Base-by-base conservation (phyloP, 2,113 vertebrate species). In the Rhinolophus sinicus region DNA sequence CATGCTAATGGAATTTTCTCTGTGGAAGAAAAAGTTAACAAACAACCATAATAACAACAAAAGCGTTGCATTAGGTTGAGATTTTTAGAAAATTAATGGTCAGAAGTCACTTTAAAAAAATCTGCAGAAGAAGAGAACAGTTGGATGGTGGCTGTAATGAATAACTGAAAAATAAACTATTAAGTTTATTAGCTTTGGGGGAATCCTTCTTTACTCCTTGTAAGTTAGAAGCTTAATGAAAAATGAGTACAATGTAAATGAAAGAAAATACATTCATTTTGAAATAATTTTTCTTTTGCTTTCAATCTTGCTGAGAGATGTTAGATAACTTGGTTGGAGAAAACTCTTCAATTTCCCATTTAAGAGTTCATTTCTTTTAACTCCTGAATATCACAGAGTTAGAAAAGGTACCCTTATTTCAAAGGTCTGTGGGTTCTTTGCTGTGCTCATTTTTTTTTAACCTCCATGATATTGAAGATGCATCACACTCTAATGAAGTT, bases 1-100 rank as follows among this genome's bases (percentile, higher is more conserved):
- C 70, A 94, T 13, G 76, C 28, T 88, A 90, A 93, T 85, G 90
- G 72, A 93, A 86, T 95, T 97, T 97, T 97, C 65, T 97, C 77
- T 85, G 12, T 94, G 73, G 65, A 87, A 94, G 65, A 88, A 86
- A 96, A 97, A 60, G 60, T 77, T 86, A 93, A 94, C 28, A 62
- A 88, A 85, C 35, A 94, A 22, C 50, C 65, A 44, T 77, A 67
- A 94, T 38, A 93, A 88, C 38, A 96, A 92, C 33, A 75, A 81
- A 94, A 90, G 14, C 15, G 62, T 62, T 72, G 67, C 13, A 64
- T 16, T 52, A 26, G 15, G 58, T 70, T 97, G 64, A 2, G 58
- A 72, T 24, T 91, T 95, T 94, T 81, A 95, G 76, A 82, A 95
- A 97, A 96, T 73, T 86, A 88, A 85, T 84, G 77, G 54, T 94